phyloP scores from a whole-genome alignment of 2,888 invertebrate species.

The Teleogryllus oceanicus region DNA sequence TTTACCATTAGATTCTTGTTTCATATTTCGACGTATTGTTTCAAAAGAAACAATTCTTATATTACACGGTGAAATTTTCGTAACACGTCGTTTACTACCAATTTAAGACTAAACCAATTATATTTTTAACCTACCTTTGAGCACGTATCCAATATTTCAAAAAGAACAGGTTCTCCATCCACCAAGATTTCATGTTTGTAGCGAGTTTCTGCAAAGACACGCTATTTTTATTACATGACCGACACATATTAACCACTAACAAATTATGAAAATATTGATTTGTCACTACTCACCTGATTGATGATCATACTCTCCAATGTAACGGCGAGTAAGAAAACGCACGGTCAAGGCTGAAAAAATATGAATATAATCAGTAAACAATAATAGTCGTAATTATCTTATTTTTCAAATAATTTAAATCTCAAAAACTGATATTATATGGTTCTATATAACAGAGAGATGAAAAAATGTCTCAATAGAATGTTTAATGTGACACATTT shows the following conservation, averaged over 20 bases:
- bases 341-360: conserved; percentile 72
- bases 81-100: no score
- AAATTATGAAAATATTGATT: background rate
- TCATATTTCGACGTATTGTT: no score
- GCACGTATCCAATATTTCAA: conserved; percentile 88
- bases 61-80: no score
- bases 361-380: background rate
- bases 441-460: no score
- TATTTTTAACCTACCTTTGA: conserved; percentile 61
- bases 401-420: no score
- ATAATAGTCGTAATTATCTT: background rate
- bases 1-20: no score
- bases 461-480: no score
- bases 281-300: conserved; percentile 69
- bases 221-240: background rate
- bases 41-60: no score
- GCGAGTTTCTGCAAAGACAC: conserved; percentile 69
- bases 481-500: no score
- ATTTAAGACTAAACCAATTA: no score
- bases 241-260: background rate
- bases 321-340: conserved; percentile 85
- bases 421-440: no score
- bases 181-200: conserved; percentile 87
- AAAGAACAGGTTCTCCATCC: conserved; percentile 83
- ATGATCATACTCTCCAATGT: conserved; percentile 93